Evolutionary conservation across 2,113 vertebrate genomes (phyloP), one percentile per base, ranked within the genome.

Genomic region (Triplophysa rosa): DNA sequence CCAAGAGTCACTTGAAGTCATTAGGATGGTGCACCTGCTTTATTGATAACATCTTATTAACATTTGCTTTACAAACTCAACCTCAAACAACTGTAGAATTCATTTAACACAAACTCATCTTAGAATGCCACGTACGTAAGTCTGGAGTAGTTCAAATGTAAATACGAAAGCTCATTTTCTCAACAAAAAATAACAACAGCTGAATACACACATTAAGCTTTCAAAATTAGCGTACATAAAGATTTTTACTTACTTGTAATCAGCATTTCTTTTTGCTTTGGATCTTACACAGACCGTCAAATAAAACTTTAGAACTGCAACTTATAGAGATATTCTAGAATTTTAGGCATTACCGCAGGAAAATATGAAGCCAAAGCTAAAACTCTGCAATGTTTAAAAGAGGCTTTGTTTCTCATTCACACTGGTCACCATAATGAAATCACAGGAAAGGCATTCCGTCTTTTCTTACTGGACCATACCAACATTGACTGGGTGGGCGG

Each of bases 191-290:
- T 2, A 1, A 29, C 29, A 52, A 52, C 0, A 52, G 12, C 17
- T 19, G 6, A 13, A 56, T 56, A 7, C 19, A 23, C 65, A 33
- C n/a, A 66, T 23, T 24, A 69, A 8, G 3, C 6, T 72, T 21
- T 72, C 11, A 45, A 37, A 66, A 1, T 1, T 8, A 29, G 19
- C 33, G 19, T 42, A 54, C 1, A 7, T 54, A 54, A 84, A 82
- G 17, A 14, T 14, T 42, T 64, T 37, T 84, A 93, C 92, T 93
- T 89, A 93, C 92, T 93, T 84, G 88, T 90, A 73, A 92, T 89
- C 80, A 93, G 85, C 92, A 93, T 88, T 88, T 82, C 10, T 86
- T 68, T 68, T 77, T 71, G 45, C 42, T 16, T 65, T 72, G 47
- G 42, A 40, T 54, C 42, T 76, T 75, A 47, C 29, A 13, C 59